These are phyloP conservation scores for Phylloscopus trochiloides DNA, from an alignment of 2,113 vertebrate species.

Conservation along the genomic window DNA sequence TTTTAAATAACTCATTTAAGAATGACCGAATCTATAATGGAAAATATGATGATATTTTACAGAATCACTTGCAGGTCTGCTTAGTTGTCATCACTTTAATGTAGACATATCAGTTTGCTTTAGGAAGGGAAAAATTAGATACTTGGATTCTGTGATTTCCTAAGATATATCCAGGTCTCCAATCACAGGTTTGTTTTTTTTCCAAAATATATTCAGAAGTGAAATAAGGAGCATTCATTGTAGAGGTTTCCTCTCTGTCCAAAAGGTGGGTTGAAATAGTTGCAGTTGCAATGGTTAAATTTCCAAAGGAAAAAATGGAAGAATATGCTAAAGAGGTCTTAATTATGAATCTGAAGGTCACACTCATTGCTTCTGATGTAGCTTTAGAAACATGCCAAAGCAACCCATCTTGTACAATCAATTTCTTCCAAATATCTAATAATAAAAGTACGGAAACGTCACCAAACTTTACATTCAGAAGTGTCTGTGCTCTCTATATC, in stretches of 20 bases:
- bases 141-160: not conserved
- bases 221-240: not conserved
- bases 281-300: not conserved
- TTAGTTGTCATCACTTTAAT: not conserved
- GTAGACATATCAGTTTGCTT: not conserved
- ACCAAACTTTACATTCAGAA: not conserved
- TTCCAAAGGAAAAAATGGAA: not conserved
- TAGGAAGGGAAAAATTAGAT: not conserved
- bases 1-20: not conserved
- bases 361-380: not conserved
- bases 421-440: not conserved
- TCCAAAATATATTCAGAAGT: not conserved
- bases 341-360: not conserved
- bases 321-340: not conserved
- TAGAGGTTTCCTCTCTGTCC: not conserved
- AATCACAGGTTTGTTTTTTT: not conserved
- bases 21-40: not conserved
- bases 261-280: not conserved
- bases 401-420: not conserved
- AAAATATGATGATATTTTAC: not conserved
- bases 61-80: not conserved
- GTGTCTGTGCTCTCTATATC: not conserved
- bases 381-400: not conserved
- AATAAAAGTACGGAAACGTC: not conserved
- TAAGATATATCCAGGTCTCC: not conserved